Conservation (phyloP, 1,140 invertebrate species). For the Belonocnema kinseyi region DNA sequence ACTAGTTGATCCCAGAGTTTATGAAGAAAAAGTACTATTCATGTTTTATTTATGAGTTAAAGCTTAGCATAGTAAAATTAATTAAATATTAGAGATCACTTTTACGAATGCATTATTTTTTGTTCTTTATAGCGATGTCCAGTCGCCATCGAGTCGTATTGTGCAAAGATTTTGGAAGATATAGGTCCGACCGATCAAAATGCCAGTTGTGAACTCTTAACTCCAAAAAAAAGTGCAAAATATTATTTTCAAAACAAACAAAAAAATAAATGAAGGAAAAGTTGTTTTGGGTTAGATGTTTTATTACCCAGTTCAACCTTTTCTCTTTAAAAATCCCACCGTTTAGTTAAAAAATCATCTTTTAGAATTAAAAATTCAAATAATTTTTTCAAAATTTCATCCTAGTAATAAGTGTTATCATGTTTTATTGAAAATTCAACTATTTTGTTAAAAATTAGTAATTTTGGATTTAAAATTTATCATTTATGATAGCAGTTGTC, state of each 20-base stretch:
- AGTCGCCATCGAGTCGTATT: background rate
- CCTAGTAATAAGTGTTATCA: too few species aligned
- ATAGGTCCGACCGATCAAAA: background rate
- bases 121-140: background rate
- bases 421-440: too few species aligned
- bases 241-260: background rate
- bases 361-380: too few species aligned
- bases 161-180: background rate
- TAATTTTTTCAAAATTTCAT: too few species aligned
- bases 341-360: too few species aligned
- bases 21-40: background rate
- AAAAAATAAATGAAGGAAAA: background rate
- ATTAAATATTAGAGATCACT: background rate
- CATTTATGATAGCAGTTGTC: too few species aligned
- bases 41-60: background rate
- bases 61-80: background rate
- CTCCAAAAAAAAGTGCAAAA: background rate
- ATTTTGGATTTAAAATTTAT: too few species aligned
- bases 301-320: too few species aligned
- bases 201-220: background rate
- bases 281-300: too few species aligned
- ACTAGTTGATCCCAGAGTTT: constrained; percentile 4
- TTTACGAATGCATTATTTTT: background rate
- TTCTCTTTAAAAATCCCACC: too few species aligned
- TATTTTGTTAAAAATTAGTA: too few species aligned